These are phyloP conservation scores for Fopius arisanus DNA, from an alignment of 1,140 invertebrate species.

Conservation along the genomic window DNA sequence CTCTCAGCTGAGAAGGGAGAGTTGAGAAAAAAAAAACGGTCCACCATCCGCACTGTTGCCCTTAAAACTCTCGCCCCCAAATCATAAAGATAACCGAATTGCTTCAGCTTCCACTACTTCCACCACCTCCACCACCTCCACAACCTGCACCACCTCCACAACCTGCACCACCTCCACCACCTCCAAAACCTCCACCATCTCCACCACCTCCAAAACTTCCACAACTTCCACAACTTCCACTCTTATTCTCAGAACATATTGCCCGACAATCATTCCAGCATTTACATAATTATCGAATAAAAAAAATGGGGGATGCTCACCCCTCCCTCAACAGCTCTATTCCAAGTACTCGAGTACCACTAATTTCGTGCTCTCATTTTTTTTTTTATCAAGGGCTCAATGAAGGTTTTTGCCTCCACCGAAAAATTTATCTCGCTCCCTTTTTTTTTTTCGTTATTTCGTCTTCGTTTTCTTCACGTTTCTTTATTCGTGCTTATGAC, in stretches of 20 bases:
- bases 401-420: slow-evolving; percentile 20
- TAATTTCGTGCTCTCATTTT: slow-evolving; percentile 51
- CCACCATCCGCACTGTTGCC: neutral
- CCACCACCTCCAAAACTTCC: slow-evolving; percentile 6
- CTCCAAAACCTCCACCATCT: no score
- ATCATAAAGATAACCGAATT: slow-evolving; percentile 65
- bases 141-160: neutral
- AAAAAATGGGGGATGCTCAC: slow-evolving; percentile 37
- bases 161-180: no score
- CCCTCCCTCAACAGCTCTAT: slow-evolving; percentile 23
- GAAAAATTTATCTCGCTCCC: slow-evolving; percentile 24
- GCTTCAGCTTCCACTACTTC: slow-evolving; percentile 47
- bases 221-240: slow-evolving; percentile 52
- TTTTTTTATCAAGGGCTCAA: slow-evolving; percentile 16
- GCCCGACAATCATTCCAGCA: slow-evolving; percentile 62
- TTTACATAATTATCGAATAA: slow-evolving; percentile 67
- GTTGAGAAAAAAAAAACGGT: slow-evolving; percentile 1
- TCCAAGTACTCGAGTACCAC: slow-evolving; percentile 40
- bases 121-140: no score
- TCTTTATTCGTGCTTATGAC: slow-evolving; percentile 13
- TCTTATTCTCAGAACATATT: slow-evolving; percentile 62
- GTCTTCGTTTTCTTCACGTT: slow-evolving; percentile 22
- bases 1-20: neutral
- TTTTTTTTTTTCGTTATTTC: slow-evolving; percentile 9
- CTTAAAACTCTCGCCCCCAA: slow-evolving; percentile 37